A percentile compares a stretch with the other conserved stretches of the same genome.
Evolutionary conservation across 1,140 invertebrate species (phyloP).

Genomic region (Drosophila elegans): DNA sequence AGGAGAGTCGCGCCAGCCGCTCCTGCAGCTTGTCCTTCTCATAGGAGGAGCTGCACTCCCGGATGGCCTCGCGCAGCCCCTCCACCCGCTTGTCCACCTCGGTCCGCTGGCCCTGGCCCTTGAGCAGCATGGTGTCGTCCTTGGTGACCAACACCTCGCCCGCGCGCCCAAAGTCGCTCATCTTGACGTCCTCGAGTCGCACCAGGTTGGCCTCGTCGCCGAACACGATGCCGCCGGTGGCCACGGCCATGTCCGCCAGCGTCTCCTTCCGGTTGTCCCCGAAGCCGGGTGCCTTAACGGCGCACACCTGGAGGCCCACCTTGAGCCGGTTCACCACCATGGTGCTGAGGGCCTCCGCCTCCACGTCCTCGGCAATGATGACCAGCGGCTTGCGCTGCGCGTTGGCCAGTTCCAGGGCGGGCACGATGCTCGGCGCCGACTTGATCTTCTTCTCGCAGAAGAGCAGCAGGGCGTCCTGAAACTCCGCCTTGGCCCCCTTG

Average conservation of each 20-base stretch:
- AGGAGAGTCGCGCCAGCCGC: conserved; percentile 95
- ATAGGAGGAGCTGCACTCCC: conserved; percentile 97
- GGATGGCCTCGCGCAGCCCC: conserved; percentile 96
- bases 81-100: conserved; percentile 95
- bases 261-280: conserved; percentile 99
- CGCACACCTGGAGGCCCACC: conserved; percentile 98
- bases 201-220: conserved; percentile 99
- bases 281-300: conserved; percentile 99
- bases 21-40: conserved; percentile 99
- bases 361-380: conserved; percentile 99
- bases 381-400: conserved; percentile 96
- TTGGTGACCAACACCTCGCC: conserved; percentile 98
- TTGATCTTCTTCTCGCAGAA: conserved; percentile 99
- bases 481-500: conserved; percentile 99
- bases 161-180: conserved; percentile 94
- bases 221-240: conserved; percentile 98
- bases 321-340: conserved; percentile 99
- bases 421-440: conserved; percentile 97
- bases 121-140: conserved; percentile 98
- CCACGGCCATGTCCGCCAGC: conserved; percentile 98
- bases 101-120: conserved; percentile 92
- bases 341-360: conserved; percentile 98
- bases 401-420: conserved; percentile 98
- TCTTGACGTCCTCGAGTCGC: conserved; percentile 97
- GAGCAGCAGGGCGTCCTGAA: conserved; percentile 97